A percentile compares a stretch with the other conserved stretches of the same genome.
phyloP scores from a whole-genome alignment of 2,113 vertebrate genomes.

The Hemichromis elongatus region DNA sequence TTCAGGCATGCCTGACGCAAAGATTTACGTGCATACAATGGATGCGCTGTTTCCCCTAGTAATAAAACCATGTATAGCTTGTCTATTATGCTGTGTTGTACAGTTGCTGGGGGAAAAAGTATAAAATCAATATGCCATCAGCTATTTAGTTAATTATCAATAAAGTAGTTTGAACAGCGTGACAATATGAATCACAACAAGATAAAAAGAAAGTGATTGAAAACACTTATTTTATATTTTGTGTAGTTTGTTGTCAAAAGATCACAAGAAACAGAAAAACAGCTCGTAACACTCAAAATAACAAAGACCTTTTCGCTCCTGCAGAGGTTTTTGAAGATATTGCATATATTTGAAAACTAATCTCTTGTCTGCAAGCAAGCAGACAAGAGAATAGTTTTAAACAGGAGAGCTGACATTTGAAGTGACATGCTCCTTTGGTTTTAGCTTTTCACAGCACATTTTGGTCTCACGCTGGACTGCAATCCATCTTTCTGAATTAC shows the following conservation, averaged over 20 bases:
- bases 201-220: neutral
- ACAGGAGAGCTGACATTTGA: constrained; percentile 52
- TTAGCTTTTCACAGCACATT: constrained; percentile 58
- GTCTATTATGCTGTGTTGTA: constrained; percentile 9
- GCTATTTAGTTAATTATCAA: constrained; percentile 8
- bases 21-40: neutral
- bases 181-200: neutral
- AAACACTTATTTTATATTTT: neutral
- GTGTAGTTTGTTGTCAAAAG: neutral
- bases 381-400: neutral
- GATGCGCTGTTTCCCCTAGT: constrained; percentile 8
- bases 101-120: neutral
- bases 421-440: constrained; percentile 59
- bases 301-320: constrained; percentile 5
- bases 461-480: constrained; percentile 37
- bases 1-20: neutral
- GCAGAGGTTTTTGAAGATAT: constrained; percentile 14
- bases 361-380: neutral
- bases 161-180: neutral
- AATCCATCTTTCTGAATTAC: constrained; percentile 62
- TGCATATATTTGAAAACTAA: constrained; percentile 29
- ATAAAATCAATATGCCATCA: constrained; percentile 35
- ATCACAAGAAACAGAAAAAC: neutral
- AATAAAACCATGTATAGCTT: constrained; percentile 3
- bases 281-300: neutral